These are phyloP conservation scores for Carlito syrichta DNA, from an alignment of 2,113 vertebrate species.

Conservation along the genomic window DNA sequence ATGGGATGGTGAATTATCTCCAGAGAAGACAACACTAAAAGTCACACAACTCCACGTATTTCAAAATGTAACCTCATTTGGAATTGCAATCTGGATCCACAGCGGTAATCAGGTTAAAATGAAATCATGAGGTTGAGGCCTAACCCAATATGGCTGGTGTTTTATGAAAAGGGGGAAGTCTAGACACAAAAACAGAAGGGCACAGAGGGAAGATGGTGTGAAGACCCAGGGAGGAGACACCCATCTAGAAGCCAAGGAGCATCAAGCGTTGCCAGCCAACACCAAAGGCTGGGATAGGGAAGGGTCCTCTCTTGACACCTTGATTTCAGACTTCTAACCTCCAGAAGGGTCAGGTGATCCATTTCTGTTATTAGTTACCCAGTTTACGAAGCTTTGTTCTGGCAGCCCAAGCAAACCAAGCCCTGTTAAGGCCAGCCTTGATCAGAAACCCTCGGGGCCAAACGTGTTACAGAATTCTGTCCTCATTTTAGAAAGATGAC, in stretches of 20 bases:
- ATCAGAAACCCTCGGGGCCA: background rate
- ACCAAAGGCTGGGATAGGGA: no score
- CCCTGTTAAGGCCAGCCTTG: background rate
- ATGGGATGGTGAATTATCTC: background rate
- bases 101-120: background rate
- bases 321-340: background rate
- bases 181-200: background rate
- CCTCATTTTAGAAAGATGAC: background rate
- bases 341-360: background rate
- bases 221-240: background rate
- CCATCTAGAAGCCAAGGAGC: background rate
- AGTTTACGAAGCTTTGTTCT: background rate
- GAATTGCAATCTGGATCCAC: background rate
- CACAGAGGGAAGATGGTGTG: no score
- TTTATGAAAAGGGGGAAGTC: background rate
- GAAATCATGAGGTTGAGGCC: background rate
- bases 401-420: background rate
- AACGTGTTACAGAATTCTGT: background rate
- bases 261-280: background rate
- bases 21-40: background rate
- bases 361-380: background rate
- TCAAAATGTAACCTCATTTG: background rate
- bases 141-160: background rate
- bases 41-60: background rate
- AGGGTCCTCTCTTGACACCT: background rate